phyloP scores from a whole-genome alignment of 1,140 invertebrate species.

The Schlechtendalia chinensis region DNA sequence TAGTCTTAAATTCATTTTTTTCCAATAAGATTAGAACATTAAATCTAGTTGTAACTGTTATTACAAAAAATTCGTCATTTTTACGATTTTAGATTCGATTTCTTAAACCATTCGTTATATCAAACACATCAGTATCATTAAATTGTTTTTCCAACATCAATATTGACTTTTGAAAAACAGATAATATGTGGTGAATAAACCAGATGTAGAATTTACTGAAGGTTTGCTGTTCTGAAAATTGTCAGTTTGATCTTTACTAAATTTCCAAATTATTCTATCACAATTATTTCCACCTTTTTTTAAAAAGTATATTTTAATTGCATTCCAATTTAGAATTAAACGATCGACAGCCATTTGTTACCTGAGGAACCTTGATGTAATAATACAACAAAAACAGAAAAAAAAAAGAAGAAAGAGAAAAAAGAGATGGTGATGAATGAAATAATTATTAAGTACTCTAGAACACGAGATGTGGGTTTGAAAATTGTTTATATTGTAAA shows the following conservation, averaged over 20 bases:
- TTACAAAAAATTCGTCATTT: background rate
- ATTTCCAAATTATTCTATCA: slow-evolving; percentile 37
- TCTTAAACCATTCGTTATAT: background rate
- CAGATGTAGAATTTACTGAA: background rate
- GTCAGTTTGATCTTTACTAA: background rate
- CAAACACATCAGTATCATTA: background rate
- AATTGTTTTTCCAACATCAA: slow-evolving; percentile 11
- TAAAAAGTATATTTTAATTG: slow-evolving; percentile 29
- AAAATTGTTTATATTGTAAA: no score
- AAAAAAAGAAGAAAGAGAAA: no score
- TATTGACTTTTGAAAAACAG: slow-evolving; percentile 5
- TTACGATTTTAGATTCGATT: background rate
- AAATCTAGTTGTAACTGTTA: background rate
- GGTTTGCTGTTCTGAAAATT: background rate
- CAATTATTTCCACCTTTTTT: slow-evolving; percentile 20
- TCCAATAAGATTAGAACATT: background rate
- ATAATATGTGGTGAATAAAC: slow-evolving; percentile 10
- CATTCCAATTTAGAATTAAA: slow-evolving; percentile 2
- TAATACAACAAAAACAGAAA: no score
- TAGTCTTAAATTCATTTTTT: background rate
- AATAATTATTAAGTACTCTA: no score
- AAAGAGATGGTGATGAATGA: no score
- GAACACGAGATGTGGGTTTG: no score
- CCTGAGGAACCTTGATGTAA: background rate
- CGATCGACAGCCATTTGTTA: background rate